These are phyloP conservation scores for Anguilla marmorata DNA, from an alignment of 2,797 vertebrate species.

Conservation along the genomic window DNA sequence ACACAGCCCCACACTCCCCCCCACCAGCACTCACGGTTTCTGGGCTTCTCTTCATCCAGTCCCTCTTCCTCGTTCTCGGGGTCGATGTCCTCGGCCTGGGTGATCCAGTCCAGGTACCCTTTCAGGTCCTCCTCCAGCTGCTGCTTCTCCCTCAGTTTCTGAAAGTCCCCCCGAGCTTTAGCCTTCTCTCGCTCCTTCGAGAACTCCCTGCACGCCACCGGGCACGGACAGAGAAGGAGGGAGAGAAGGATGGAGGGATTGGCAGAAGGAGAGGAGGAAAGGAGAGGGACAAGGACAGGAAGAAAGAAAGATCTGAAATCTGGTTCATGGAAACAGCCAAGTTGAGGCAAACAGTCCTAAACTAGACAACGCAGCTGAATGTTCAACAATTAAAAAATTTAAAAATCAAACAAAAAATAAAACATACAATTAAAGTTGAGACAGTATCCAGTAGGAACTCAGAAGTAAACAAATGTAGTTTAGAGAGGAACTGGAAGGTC, in stretches of 20 bases:
- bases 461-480: background rate
- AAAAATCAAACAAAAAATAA: background rate
- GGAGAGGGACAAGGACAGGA: conserved; percentile 45
- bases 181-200: conserved; percentile 98
- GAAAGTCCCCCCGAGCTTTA: conserved; percentile 96
- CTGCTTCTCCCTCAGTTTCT: conserved; percentile 96
- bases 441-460: background rate
- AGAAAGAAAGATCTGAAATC: conserved; percentile 27
- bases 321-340: background rate
- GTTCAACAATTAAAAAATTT: background rate
- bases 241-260: conserved; percentile 5
- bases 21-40: conserved; percentile 85
- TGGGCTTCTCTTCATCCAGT: conserved; percentile 93
- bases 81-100: conserved; percentile 97
- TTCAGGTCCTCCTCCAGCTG: conserved; percentile 96
- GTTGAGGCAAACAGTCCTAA: conserved; percentile 17
- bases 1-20: background rate
- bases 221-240: conserved; percentile 31
- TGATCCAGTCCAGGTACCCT: conserved; percentile 99
- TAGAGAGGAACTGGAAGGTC: background rate
- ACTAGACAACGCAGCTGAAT: background rate
- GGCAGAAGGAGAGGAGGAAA: conserved; percentile 42
- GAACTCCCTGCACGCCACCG: conserved; percentile 80
- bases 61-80: conserved; percentile 98
- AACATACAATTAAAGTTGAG: background rate